Conservation (phyloP, 2,888 invertebrate genomes). For the Hemicrepidius hirtus region DNA sequence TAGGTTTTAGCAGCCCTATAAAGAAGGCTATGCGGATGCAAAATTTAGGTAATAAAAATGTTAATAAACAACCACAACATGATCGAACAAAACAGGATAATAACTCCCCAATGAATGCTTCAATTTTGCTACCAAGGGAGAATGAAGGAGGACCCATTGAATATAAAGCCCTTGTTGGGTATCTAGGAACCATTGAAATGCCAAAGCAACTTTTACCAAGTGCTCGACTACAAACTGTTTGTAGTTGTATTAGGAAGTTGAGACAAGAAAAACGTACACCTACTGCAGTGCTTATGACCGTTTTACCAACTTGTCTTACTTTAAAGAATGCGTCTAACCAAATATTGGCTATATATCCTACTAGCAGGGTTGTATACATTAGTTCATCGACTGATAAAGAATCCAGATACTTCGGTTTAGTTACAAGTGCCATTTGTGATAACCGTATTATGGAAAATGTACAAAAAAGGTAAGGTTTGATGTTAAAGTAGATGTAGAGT, state of each 20-base stretch:
- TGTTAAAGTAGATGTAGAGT: too few species aligned
- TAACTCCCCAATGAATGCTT: slow-evolving; percentile 53
- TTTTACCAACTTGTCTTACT: slow-evolving; percentile 86
- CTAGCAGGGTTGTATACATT: slow-evolving; percentile 89
- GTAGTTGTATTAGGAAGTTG: slow-evolving; percentile 91
- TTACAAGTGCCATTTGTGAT: slow-evolving; percentile 85
- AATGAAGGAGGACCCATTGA: slow-evolving; percentile 77
- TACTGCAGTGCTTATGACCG: slow-evolving; percentile 89
- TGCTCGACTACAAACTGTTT: slow-evolving; percentile 85
- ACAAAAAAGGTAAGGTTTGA: slow-evolving; percentile 55
- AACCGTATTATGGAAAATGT: slow-evolving; percentile 59
- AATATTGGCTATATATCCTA: slow-evolving; percentile 90
- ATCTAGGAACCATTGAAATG: slow-evolving; percentile 97
- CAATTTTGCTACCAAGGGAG: slow-evolving; percentile 62
- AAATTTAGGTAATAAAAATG: slow-evolving; percentile 31
- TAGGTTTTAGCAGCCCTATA: slow-evolving; percentile 51
- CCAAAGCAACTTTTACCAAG: slow-evolving; percentile 87
- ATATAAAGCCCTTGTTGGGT: slow-evolving; percentile 92
- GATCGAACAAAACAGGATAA: slow-evolving; percentile 39
- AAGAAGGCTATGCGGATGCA: slow-evolving; percentile 53
- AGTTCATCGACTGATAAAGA: slow-evolving; percentile 94
- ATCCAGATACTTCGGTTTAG: slow-evolving; percentile 92
- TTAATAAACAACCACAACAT: slow-evolving; percentile 28
- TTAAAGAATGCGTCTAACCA: slow-evolving; percentile 86
- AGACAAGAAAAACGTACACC: slow-evolving; percentile 92